Percentiles rank a stretch among this genome's conserved stretches.
Conservation (phyloP, 1,140 invertebrate genomes). For the Euborellia annulipes region DNA sequence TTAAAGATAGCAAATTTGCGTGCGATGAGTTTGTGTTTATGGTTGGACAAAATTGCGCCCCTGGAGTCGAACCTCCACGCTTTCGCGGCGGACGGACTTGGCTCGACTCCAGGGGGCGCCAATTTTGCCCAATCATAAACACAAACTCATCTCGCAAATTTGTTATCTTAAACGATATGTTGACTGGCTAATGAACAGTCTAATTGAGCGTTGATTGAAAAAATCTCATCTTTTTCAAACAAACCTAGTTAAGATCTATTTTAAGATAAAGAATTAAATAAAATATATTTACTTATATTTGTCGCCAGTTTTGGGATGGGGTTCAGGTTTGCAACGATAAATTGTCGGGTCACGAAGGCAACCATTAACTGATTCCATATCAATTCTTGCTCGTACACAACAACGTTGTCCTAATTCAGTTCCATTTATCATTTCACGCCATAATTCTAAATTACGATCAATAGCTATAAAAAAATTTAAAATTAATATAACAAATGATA, state of each 20-base stretch:
- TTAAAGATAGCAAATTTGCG: too few species aligned
- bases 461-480: slow-evolving; percentile 40
- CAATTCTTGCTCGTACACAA: slow-evolving; percentile 93
- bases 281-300: slow-evolving; percentile 79
- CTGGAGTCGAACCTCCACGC: too few species aligned
- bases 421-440: slow-evolving; percentile 92
- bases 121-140: too few species aligned
- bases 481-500: slow-evolving; percentile 8
- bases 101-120: too few species aligned
- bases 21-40: too few species aligned
- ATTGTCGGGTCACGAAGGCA: slow-evolving; percentile 98
- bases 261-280: slow-evolving; percentile 18
- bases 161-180: too few species aligned
- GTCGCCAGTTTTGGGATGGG: slow-evolving; percentile 79
- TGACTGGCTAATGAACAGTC: too few species aligned
- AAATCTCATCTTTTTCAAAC: too few species aligned
- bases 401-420: slow-evolving; percentile 61
- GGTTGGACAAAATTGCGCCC: too few species aligned
- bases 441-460: slow-evolving; percentile 74
- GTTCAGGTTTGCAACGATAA: slow-evolving; percentile 93
- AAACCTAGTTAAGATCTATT: slow-evolving; percentile 7
- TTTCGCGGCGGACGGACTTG: too few species aligned
- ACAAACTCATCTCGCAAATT: too few species aligned
- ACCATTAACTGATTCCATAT: slow-evolving; percentile 92
- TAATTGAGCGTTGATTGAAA: too few species aligned